Percentiles rank a stretch among this genome's conserved stretches.
phyloP scores from a whole-genome alignment of 2,113 vertebrate species.

The Sebastes fasciatus region DNA sequence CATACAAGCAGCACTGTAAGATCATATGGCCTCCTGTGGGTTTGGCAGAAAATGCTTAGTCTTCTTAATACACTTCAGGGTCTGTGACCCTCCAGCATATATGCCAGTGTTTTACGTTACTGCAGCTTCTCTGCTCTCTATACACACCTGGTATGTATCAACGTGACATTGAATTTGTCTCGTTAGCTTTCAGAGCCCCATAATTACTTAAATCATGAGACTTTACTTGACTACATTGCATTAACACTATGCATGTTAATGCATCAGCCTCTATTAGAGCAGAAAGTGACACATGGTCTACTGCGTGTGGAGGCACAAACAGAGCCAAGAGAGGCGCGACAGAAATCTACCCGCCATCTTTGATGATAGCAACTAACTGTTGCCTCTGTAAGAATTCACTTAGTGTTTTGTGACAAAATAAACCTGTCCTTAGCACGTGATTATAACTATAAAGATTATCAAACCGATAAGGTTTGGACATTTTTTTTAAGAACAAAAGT shows the following conservation, averaged over 20 bases:
- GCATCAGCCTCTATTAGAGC: background rate
- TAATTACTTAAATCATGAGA: background rate
- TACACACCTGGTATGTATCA: background rate
- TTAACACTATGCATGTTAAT: background rate
- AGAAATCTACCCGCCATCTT: background rate
- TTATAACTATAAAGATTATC: background rate
- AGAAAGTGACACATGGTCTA: background rate
- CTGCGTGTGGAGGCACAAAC: background rate
- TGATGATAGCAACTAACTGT: background rate
- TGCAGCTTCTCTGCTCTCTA: background rate
- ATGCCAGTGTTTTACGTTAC: background rate
- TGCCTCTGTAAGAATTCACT: background rate
- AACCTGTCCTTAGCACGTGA: background rate
- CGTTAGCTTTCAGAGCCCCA: background rate
- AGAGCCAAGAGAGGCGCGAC: background rate
- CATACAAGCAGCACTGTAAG: constrained; percentile 33
- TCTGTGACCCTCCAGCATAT: constrained; percentile 2
- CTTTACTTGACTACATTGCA: background rate
- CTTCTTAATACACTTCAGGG: constrained; percentile 11
- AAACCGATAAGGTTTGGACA: too few relatives aligned
- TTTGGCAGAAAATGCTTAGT: constrained; percentile 19
- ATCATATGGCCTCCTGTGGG: constrained; percentile 30
- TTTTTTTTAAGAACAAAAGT: too few relatives aligned
- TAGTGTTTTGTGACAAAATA: background rate
- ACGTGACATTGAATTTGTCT: background rate